A percentile compares a stretch with the other conserved stretches of the same genome.
These are phyloP conservation scores for Pyrocephalus nanus DNA, from an alignment of 2,797 vertebrate species.

Conservation along the genomic window DNA sequence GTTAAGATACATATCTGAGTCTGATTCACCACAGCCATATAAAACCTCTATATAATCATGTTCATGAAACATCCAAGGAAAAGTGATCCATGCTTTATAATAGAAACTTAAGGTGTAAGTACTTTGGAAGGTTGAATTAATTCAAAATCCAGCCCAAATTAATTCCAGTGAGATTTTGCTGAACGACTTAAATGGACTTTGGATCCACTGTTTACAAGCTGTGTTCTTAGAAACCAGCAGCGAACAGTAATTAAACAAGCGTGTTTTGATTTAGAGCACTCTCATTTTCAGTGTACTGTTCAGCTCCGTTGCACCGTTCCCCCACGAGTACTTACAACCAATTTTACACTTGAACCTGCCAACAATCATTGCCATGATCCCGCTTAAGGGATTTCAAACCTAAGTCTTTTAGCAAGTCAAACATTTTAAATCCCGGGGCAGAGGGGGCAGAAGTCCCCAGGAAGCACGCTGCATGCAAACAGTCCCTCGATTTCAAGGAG, in stretches of 20 bases:
- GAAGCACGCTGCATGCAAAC: background rate
- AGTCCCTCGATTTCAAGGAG: background rate
- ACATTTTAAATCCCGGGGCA: background rate
- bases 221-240: background rate
- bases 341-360: constrained; percentile 28
- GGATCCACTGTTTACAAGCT: background rate
- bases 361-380: background rate
- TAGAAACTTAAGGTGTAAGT: background rate
- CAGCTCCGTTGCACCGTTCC: background rate
- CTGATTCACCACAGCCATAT: background rate
- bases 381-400: background rate
- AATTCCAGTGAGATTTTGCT: background rate
- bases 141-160: background rate
- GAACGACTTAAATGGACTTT: background rate
- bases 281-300: background rate
- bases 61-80: background rate
- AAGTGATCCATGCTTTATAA: background rate
- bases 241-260: background rate
- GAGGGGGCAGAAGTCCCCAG: background rate
- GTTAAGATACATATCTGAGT: background rate
- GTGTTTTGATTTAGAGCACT: background rate
- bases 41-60: background rate
- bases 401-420: background rate
- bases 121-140: background rate
- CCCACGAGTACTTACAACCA: background rate